These are phyloP conservation scores for Diadophis punctatus DNA, from an alignment of 2,113 vertebrate genomes.

Conservation along the genomic window DNA sequence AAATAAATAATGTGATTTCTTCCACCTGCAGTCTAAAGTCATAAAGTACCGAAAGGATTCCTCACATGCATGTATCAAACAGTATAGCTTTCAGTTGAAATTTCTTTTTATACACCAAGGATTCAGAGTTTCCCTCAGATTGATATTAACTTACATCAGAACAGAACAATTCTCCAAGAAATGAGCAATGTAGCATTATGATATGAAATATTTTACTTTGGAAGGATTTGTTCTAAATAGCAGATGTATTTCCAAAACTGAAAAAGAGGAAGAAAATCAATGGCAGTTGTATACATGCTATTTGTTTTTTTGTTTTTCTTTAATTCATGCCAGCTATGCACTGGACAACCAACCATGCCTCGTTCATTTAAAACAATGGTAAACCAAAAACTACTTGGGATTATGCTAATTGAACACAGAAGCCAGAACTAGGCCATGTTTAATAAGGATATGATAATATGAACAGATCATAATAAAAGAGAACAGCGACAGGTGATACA, in stretches of 20 bases:
- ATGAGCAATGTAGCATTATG: slow-evolving; percentile 6
- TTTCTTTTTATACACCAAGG: not conserved
- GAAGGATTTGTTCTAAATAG: not conserved
- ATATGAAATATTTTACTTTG: slow-evolving; percentile 10
- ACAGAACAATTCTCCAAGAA: slow-evolving; percentile 19
- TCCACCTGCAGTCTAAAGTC: not conserved
- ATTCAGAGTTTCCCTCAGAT: not conserved
- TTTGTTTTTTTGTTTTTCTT: not conserved
- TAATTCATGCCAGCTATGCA: slow-evolving; percentile 51
- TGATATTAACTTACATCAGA: slow-evolving; percentile 10
- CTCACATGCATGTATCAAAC: not conserved
- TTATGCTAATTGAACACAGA: not conserved
- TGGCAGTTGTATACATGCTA: slow-evolving; percentile 37
- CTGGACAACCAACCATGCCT: slow-evolving; percentile 37
- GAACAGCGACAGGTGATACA: not conserved
- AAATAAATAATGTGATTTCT: not conserved
- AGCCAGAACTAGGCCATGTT: not conserved
- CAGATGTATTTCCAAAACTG: slow-evolving; percentile 19
- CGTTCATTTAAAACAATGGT: not conserved
- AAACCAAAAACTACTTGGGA: not conserved
- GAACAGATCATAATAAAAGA: not conserved
- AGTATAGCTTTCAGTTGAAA: not conserved
- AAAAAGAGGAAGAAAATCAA: slow-evolving; percentile 1
- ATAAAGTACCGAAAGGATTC: not conserved
- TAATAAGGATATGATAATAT: not conserved